These are phyloP conservation scores for Triops longicaudatus DNA, from an alignment of 1,140 invertebrate genomes.

Conservation along the genomic window DNA sequence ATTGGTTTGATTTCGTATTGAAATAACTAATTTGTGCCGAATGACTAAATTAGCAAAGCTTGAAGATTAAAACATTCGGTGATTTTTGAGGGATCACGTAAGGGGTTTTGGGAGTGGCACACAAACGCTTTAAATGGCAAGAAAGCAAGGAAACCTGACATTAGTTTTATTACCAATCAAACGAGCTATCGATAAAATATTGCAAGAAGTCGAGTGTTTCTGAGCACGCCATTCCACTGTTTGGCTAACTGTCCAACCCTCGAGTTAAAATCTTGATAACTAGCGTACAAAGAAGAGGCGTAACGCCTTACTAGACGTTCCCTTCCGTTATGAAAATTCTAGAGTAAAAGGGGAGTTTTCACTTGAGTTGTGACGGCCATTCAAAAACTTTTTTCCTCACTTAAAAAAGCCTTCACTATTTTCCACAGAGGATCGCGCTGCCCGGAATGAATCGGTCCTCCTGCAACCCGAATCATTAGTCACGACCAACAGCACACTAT, in stretches of 20 bases:
- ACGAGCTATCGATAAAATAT: not conserved
- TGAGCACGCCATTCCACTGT: not conserved
- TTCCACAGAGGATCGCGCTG: not conserved
- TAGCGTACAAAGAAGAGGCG: not conserved
- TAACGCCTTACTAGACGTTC: not conserved
- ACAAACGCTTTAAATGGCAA: too few relatives aligned
- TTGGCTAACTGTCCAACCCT: not conserved
- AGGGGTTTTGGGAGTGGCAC: too few relatives aligned
- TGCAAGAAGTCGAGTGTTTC: not conserved
- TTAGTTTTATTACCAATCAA: not conserved
- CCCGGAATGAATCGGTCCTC: conserved; percentile 16
- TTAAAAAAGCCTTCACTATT: not conserved
- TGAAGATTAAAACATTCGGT: too few relatives aligned
- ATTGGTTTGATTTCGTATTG: too few relatives aligned
- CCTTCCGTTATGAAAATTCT: not conserved
- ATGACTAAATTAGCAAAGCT: too few relatives aligned
- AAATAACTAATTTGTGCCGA: too few relatives aligned
- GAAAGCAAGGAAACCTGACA: not conserved
- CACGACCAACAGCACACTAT: conserved; percentile 13
- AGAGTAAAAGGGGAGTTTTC: not conserved
- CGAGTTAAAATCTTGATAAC: not conserved
- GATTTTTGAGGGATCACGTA: too few relatives aligned
- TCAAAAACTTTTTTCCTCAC: not conserved
- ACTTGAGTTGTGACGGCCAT: not conserved
- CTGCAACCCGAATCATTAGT: conserved; percentile 21